Conservation (phyloP, 2,113 vertebrate genomes). For the Arizona elegans region DNA sequence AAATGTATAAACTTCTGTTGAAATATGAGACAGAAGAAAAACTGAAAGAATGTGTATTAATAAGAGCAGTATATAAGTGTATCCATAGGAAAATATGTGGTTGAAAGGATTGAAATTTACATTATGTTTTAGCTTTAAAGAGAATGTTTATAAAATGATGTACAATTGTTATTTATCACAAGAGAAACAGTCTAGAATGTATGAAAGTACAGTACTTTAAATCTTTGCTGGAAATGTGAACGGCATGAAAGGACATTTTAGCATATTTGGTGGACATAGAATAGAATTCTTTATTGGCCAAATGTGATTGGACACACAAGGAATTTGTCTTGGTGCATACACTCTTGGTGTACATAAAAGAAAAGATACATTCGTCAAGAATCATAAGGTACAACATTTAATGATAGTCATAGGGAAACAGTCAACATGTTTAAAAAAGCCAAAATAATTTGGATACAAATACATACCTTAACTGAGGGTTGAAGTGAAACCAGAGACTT, state of each 20-base stretch:
- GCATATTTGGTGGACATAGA: neutral
- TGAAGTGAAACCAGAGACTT: neutral
- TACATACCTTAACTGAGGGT: neutral
- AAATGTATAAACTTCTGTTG: neutral
- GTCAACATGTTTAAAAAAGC: neutral
- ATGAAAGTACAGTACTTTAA: neutral
- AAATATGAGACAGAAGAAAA: neutral
- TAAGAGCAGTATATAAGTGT: neutral
- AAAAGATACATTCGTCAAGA: no score
- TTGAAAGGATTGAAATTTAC: neutral
- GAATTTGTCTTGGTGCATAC: no score
- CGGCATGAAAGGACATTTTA: neutral
- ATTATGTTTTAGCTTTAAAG: neutral
- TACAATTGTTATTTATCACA: neutral
- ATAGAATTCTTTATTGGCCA: no score
- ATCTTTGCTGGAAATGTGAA: neutral
- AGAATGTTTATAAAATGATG: neutral
- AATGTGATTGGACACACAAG: no score
- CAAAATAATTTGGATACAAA: neutral
- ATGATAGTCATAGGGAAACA: no score
- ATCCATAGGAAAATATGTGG: neutral
- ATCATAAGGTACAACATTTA: no score
- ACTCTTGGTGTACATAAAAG: no score
- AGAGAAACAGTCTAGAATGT: neutral
- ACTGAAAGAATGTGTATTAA: neutral